These are phyloP conservation scores for Dipus sagitta DNA, from an alignment of 2,797 vertebrate genomes.

Conservation along the genomic window DNA sequence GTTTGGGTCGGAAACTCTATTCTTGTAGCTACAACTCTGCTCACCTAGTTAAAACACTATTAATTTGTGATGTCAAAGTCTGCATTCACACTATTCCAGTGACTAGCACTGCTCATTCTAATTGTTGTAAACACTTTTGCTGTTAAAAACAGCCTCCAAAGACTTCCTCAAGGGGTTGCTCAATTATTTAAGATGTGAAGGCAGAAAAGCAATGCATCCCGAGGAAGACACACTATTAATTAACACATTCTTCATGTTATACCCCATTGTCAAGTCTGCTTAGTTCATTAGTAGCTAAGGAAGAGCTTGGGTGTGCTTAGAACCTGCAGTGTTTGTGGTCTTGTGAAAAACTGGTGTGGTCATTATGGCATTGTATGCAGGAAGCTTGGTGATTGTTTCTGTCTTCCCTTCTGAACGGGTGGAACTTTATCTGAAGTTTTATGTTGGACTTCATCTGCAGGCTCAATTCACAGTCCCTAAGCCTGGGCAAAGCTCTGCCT, in stretches of 20 bases:
- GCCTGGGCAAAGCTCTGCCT: conserved; percentile 12
- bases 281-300: conserved; percentile 70
- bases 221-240: conserved; percentile 81
- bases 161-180: conserved; percentile 80
- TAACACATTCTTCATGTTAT: conserved; percentile 79
- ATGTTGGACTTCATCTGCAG: not conserved
- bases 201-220: conserved; percentile 80
- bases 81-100: conserved; percentile 17
- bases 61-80: conserved; percentile 72
- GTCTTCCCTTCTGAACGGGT: not conserved
- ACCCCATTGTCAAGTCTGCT: conserved; percentile 67
- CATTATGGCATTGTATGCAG: conserved; percentile 28
- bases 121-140: conserved; percentile 62
- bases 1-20: conserved; percentile 30
- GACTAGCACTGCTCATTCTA: conserved; percentile 55
- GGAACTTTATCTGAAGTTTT: not conserved
- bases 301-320: conserved; percentile 65
- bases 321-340: conserved; percentile 51
- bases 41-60: conserved; percentile 64
- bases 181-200: conserved; percentile 82
- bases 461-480: not conserved
- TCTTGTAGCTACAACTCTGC: not conserved
- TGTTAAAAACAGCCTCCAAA: conserved; percentile 79
- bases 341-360: not conserved
- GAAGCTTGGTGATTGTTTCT: not conserved